Evolutionary conservation across 2,113 vertebrate genomes (phyloP).

Genomic region (Sprattus sprattus): DNA sequence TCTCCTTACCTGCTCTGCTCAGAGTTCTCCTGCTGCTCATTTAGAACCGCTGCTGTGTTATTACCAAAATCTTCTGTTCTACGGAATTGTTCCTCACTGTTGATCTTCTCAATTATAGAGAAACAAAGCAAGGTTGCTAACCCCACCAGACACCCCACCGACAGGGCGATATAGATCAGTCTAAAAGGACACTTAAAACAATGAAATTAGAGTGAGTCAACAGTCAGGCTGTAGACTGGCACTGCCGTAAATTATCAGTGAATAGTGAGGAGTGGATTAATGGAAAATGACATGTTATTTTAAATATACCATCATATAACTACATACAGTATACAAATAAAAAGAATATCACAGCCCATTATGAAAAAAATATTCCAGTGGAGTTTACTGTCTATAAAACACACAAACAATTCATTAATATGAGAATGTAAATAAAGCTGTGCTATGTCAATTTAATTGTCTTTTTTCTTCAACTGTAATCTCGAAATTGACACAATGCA

Average conservation of each 20-base stretch:
- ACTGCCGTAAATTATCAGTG: neutral
- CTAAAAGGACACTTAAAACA: slow-evolving; percentile 1
- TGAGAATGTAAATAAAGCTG: no score
- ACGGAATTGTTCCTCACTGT: neutral
- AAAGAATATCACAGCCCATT: neutral
- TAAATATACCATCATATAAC: neutral
- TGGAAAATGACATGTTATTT: no score
- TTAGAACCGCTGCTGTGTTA: neutral
- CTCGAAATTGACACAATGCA: neutral
- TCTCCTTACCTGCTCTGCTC: slow-evolving; percentile 65
- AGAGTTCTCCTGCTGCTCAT: neutral
- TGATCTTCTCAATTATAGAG: slow-evolving; percentile 57
- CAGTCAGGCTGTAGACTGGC: neutral
- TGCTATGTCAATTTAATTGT: no score
- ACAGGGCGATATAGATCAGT: slow-evolving; percentile 32
- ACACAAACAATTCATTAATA: no score
- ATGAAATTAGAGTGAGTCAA: neutral
- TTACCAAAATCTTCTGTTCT: neutral
- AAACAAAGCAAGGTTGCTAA: slow-evolving; percentile 64
- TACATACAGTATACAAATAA: neutral
- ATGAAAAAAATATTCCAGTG: neutral
- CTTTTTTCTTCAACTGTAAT: neutral
- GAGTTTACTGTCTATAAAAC: no score
- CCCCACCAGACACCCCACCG: slow-evolving; percentile 53
- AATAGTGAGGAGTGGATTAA: neutral